Conservation (phyloP, 2,797 vertebrate species). For the Sus cebifrons region DNA sequence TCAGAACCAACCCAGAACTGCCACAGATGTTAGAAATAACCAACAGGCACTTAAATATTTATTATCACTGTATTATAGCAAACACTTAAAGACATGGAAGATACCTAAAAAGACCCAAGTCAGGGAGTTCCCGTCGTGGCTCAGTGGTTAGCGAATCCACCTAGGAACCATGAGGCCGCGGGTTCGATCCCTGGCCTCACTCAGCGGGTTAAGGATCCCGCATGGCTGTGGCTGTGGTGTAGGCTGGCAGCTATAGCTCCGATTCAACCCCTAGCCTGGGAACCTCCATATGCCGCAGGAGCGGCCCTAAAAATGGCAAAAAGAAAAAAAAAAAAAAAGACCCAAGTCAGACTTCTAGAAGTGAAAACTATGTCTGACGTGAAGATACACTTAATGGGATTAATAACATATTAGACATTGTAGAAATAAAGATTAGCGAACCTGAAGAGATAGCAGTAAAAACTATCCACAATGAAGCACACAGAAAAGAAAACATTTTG, state of each 20-base stretch:
- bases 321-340: neutral
- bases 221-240: too few species aligned
- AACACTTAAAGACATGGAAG: neutral
- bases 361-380: neutral
- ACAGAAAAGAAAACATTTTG: neutral
- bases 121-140: too few species aligned
- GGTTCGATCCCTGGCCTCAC: too few species aligned
- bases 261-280: too few species aligned
- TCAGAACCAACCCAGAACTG: neutral
- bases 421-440: conserved; percentile 10
- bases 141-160: too few species aligned
- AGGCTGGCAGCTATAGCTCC: too few species aligned
- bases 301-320: too few species aligned
- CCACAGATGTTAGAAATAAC: conserved; percentile 27
- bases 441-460: conserved; percentile 6
- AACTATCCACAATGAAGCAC: neutral
- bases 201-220: too few species aligned
- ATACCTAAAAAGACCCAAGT: neutral
- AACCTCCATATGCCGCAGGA: too few species aligned
- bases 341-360: neutral
- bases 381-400: neutral
- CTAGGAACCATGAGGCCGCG: too few species aligned
- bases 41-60: neutral
- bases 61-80: neutral
- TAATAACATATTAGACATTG: conserved; percentile 1